These are phyloP conservation scores for Pterobdella sp. DNA, from an alignment of 2,888 invertebrate genomes.

Conservation along the genomic window DNA sequence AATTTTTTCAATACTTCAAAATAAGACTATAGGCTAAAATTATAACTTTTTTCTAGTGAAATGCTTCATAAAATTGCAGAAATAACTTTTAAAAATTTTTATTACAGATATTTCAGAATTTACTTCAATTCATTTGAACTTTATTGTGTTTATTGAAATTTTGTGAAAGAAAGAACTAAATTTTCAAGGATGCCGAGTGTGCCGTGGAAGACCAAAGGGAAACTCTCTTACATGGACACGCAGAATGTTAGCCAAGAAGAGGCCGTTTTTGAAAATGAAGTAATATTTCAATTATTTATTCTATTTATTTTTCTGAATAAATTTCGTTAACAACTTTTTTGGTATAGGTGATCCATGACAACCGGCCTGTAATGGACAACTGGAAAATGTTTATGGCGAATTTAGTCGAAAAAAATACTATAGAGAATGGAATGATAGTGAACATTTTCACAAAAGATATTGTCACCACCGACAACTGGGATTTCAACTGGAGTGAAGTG, in stretches of 20 bases:
- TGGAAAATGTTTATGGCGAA: conserved; percentile 22
- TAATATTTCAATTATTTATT: background rate
- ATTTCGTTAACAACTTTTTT: background rate
- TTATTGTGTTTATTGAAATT: no score
- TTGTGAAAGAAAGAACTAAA: no score
- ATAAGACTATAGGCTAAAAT: no score
- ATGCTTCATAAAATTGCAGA: no score
- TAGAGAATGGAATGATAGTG: conserved; percentile 21
- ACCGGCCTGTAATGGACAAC: conserved; percentile 14
- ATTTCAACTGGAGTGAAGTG: conserved; percentile 21
- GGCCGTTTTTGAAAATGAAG: conserved; percentile 20
- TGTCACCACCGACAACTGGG: conserved; percentile 16
- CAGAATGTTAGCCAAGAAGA: conserved; percentile 25
- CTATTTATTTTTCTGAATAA: background rate
- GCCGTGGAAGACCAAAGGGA: background rate
- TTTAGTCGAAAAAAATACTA: conserved; percentile 3
- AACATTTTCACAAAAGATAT: conserved; percentile 19
- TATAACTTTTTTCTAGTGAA: no score
- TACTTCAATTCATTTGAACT: no score
- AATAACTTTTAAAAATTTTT: no score
- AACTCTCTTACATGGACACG: conserved; percentile 1
- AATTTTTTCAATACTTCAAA: no score
- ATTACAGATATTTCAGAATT: background rate
- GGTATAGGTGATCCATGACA: conserved; percentile 24
- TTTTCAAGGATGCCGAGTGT: conserved; percentile 24